These are phyloP conservation scores for Amaurobius ferox DNA, from an alignment of 2,888 invertebrate genomes.

Conservation along the genomic window DNA sequence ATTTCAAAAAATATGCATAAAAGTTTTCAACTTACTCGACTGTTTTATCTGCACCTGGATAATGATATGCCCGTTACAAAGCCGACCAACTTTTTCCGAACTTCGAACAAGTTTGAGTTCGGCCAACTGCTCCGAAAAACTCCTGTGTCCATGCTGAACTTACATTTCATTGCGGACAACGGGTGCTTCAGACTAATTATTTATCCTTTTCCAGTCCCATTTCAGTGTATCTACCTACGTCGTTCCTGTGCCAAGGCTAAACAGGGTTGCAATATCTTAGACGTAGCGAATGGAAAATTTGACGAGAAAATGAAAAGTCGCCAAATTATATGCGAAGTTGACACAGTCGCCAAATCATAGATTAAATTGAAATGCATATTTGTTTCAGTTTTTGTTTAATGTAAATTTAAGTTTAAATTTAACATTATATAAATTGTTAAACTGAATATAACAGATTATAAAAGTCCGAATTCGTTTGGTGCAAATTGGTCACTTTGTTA, in stretches of 20 bases:
- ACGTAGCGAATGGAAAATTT: background rate
- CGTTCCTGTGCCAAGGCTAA: constrained; percentile 16
- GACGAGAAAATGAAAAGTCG: background rate
- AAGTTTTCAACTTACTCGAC: background rate
- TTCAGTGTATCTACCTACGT: constrained; percentile 13
- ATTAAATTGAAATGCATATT: too few species aligned
- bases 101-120: background rate
- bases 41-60: background rate
- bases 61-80: background rate
- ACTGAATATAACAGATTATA: too few species aligned
- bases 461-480: too few species aligned
- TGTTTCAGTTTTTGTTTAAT: too few species aligned
- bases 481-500: too few species aligned
- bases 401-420: too few species aligned
- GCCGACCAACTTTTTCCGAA: background rate
- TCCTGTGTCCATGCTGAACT: background rate
- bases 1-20: too few species aligned
- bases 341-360: background rate
- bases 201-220: background rate
- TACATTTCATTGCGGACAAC: constrained; percentile 11
- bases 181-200: background rate
- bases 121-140: background rate
- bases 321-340: background rate
- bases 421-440: too few species aligned
- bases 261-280: constrained; percentile 3